phyloP scores from a whole-genome alignment of 2,113 vertebrate species.

The Chroicocephalus ridibundus region DNA sequence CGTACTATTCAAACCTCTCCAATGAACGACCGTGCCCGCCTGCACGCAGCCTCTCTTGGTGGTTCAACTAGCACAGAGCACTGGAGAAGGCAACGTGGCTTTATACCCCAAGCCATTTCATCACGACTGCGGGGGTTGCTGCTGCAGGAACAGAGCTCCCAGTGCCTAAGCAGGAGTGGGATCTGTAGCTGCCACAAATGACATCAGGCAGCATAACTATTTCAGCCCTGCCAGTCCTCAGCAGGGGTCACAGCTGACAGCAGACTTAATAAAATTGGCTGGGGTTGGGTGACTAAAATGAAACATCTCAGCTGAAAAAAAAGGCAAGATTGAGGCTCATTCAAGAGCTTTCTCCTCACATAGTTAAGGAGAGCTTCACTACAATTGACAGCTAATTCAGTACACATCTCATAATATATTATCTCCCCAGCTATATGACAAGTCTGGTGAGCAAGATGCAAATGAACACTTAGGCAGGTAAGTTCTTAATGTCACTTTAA shows the following conservation, averaged over 20 bases:
- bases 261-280: constrained; percentile 42
- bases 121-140: neutral
- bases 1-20: neutral
- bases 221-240: constrained; percentile 58
- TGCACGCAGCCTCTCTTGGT: neutral
- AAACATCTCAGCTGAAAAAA: constrained; percentile 24
- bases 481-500: constrained; percentile 44
- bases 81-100: accelerated
- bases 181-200: constrained; percentile 47
- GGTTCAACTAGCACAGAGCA: neutral
- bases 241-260: constrained; percentile 66
- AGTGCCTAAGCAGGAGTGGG: neutral
- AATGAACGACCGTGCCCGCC: accelerated
- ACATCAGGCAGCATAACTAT: constrained; percentile 59
- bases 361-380: constrained; percentile 61
- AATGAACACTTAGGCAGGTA: constrained; percentile 27
- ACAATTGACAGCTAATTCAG: constrained; percentile 69
- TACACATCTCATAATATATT: constrained; percentile 54
- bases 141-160: neutral
- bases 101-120: accelerated
- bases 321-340: neutral
- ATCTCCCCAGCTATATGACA: constrained; percentile 52
- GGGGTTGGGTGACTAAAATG: constrained; percentile 51
- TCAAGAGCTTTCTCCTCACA: constrained; percentile 44
- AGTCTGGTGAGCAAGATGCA: constrained; percentile 42